A percentile compares a stretch with the other conserved stretches of the same genome.
phyloP scores from a whole-genome alignment of 2,113 vertebrate species.

The Laticauda colubrina region DNA sequence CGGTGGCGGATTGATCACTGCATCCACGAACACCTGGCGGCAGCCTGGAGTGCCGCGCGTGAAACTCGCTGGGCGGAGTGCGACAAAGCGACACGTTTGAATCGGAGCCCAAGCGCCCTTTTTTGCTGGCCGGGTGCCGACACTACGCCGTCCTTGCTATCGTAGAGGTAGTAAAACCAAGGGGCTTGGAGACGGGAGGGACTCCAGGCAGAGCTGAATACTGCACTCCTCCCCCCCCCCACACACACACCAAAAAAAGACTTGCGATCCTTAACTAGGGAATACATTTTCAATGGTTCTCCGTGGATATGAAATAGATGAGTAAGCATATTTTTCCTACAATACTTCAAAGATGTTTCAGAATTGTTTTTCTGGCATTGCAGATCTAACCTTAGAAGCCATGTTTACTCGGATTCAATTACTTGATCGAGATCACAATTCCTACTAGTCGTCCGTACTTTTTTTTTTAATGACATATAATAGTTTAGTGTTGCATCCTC shows the following conservation, averaged over 20 bases:
- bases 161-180: background rate
- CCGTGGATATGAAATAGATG: background rate
- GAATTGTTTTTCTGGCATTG: background rate
- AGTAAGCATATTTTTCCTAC: background rate
- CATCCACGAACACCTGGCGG: background rate
- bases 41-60: background rate
- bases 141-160: background rate
- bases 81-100: background rate
- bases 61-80: background rate
- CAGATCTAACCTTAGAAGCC: background rate
- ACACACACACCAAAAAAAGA: too few relatives aligned
- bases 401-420: background rate
- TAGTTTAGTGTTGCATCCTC: background rate
- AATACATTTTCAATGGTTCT: background rate
- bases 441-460: background rate
- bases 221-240: background rate
- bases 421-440: background rate
- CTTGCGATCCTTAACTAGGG: background rate
- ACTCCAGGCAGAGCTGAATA: background rate
- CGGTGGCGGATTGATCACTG: background rate
- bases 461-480: background rate
- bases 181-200: background rate
- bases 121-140: background rate
- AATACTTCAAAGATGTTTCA: background rate
- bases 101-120: background rate